Evolutionary conservation across 2,888 invertebrate species (phyloP).

Genomic region (Drosophila setosimentum): DNA sequence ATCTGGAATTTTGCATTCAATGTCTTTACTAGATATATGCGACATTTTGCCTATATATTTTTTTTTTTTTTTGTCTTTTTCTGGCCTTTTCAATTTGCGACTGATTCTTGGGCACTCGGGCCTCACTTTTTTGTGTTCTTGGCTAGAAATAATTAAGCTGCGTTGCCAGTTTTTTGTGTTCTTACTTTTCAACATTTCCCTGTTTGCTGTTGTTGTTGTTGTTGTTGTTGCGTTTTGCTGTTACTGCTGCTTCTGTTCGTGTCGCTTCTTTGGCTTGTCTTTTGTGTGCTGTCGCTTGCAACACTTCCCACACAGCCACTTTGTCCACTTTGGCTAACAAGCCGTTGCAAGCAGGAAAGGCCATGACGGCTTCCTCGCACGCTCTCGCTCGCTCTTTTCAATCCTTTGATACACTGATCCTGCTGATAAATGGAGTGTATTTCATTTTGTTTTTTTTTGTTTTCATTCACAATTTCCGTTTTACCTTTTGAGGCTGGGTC

Average conservation of each 20-base stretch:
- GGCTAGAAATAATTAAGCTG: constrained; percentile 66
- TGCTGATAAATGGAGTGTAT: not conserved
- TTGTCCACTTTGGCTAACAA: constrained; percentile 57
- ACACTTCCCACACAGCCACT: constrained; percentile 51
- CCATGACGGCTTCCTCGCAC: constrained; percentile 15
- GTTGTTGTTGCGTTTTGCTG: not conserved
- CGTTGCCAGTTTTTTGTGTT: constrained; percentile 36
- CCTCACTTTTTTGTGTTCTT: constrained; percentile 23
- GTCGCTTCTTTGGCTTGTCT: constrained; percentile 35
- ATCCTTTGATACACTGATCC: constrained; percentile 9
- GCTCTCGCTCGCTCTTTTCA: not conserved
- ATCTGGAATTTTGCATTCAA: not conserved
- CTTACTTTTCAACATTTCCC: constrained; percentile 6
- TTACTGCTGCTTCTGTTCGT: constrained; percentile 19
- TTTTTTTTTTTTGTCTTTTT: not conserved
- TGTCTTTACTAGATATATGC: not conserved
- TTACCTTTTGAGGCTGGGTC: not conserved
- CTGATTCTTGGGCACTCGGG: constrained; percentile 15
- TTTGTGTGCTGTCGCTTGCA: constrained; percentile 54
- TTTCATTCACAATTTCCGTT: not conserved
- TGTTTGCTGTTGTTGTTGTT: constrained; percentile 5
- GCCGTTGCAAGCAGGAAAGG: constrained; percentile 41
- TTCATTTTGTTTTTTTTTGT: not conserved
- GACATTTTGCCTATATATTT: not conserved
- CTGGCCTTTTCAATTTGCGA: constrained; percentile 24